Conservation (phyloP, 1,140 invertebrate species). For the Brachionus angularis region DNA sequence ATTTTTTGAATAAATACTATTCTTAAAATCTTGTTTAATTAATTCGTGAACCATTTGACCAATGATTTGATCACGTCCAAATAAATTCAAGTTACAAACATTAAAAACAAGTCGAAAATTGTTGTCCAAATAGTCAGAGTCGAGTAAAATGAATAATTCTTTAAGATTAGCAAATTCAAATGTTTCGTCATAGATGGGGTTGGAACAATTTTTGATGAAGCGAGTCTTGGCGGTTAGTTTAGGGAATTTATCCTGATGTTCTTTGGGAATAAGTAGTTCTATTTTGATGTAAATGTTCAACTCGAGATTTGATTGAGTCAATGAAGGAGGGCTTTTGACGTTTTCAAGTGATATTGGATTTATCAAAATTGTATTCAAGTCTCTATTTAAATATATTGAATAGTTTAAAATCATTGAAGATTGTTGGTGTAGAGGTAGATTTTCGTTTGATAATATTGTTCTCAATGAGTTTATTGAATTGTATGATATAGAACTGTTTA, state of each 20-base stretch:
- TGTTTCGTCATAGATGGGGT: constrained; percentile 34
- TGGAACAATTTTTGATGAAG: constrained; percentile 18
- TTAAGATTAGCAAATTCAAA: constrained; percentile 13
- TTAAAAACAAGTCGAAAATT: constrained; percentile 31
- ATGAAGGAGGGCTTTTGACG: constrained; percentile 1
- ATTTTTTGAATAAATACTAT: constrained; percentile 26
- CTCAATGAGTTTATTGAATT: constrained; percentile 19
- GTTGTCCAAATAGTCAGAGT: no score
- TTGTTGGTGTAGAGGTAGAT: neutral
- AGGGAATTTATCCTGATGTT: neutral
- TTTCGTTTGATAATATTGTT: constrained; percentile 29
- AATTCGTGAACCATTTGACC: constrained; percentile 23
- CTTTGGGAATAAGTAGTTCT: neutral
- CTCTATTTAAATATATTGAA: neutral
- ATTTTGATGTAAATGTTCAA: constrained; percentile 30
- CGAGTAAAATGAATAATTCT: constrained; percentile 8
- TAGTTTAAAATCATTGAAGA: constrained; percentile 14
- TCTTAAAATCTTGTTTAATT: neutral
- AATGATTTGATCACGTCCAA: constrained; percentile 38
- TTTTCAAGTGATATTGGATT: constrained; percentile 30
- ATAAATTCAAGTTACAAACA: constrained; percentile 40
- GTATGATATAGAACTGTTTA: neutral
- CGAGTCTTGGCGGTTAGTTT: constrained; percentile 29
- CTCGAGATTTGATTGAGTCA: constrained; percentile 1
- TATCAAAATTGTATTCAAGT: neutral